Conservation (phyloP, 1,140 invertebrate genomes). For the Pseudomyrmex sp. region DNA sequence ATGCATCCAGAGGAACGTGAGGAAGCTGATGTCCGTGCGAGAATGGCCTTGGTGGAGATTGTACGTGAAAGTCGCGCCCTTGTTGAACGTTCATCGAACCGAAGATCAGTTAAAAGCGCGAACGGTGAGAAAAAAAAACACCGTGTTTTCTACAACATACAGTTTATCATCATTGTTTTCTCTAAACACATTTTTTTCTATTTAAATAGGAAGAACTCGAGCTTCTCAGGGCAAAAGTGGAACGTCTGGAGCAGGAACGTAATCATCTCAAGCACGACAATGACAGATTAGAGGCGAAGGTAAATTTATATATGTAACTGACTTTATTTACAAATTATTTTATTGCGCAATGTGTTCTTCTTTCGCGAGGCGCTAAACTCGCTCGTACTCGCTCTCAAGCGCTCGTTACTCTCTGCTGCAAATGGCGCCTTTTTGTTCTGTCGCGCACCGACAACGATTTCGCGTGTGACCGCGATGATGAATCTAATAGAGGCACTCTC, state of each 20-base stretch:
- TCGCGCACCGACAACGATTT: constrained; percentile 23
- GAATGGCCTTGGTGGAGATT: constrained; percentile 99
- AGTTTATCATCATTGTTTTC: constrained; percentile 16
- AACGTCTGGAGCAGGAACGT: constrained; percentile 94
- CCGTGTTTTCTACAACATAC: not conserved
- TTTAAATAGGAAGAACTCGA: constrained; percentile 92
- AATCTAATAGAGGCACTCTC: constrained; percentile 50
- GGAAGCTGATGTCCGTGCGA: constrained; percentile 94
- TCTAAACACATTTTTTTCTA: not conserved
- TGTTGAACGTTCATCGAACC: constrained; percentile 96
- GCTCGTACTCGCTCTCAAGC: not conserved
- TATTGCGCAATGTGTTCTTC: not conserved
- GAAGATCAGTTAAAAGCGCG: constrained; percentile 94
- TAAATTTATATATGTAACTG: constrained; percentile 84
- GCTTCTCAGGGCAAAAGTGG: constrained; percentile 91
- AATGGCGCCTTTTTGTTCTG: constrained; percentile 23
- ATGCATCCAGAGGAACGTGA: constrained; percentile 97
- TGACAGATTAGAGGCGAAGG: constrained; percentile 95
- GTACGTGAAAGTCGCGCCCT: constrained; percentile 94
- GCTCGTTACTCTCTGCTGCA: constrained; percentile 18
- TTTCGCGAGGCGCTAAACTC: not conserved
- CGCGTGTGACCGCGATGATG: constrained; percentile 47
- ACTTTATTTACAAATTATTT: not conserved
- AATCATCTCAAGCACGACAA: constrained; percentile 94
- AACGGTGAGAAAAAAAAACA: constrained; percentile 86